These are phyloP conservation scores for Gallinago paraguaiae DNA, from an alignment of 2,113 vertebrate species.

Conservation along the genomic window DNA sequence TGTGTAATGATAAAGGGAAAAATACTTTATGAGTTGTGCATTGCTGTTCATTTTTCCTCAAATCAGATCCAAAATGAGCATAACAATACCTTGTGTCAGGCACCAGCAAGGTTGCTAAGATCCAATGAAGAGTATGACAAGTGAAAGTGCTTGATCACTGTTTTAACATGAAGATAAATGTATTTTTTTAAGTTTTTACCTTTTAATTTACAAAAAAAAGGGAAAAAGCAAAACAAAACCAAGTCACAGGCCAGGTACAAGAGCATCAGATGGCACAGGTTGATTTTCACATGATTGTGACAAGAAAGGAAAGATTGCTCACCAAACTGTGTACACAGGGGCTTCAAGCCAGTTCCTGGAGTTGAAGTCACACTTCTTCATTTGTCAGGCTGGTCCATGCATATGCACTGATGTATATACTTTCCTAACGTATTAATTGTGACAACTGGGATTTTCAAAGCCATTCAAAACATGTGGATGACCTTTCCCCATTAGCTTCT, in stretches of 20 bases:
- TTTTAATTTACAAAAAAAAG: not conserved
- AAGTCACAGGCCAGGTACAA: not conserved
- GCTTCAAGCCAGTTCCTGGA: not conserved
- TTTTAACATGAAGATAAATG: not conserved
- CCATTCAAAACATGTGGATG: not conserved
- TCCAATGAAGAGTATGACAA: not conserved
- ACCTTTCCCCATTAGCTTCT: not conserved
- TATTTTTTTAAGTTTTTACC: not conserved
- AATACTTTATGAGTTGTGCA: not conserved
- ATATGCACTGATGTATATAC: not conserved
- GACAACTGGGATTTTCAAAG: slow-evolving; percentile 1
- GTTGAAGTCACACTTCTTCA: not conserved
- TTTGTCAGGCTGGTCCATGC: not conserved
- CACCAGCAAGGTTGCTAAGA: not conserved
- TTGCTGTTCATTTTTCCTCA: not conserved
- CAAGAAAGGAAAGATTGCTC: not conserved
- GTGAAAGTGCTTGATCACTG: not conserved
- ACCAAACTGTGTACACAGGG: not conserved
- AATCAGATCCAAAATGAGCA: not conserved
- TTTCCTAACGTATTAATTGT: not conserved
- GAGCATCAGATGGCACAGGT: not conserved
- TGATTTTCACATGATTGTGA: not conserved
- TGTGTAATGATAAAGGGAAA: not conserved
- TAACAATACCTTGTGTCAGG: not conserved
- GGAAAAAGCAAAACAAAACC: not conserved